These are phyloP conservation scores for Oligia strigilis DNA, from an alignment of 2,888 invertebrate species.

Conservation along the genomic window DNA sequence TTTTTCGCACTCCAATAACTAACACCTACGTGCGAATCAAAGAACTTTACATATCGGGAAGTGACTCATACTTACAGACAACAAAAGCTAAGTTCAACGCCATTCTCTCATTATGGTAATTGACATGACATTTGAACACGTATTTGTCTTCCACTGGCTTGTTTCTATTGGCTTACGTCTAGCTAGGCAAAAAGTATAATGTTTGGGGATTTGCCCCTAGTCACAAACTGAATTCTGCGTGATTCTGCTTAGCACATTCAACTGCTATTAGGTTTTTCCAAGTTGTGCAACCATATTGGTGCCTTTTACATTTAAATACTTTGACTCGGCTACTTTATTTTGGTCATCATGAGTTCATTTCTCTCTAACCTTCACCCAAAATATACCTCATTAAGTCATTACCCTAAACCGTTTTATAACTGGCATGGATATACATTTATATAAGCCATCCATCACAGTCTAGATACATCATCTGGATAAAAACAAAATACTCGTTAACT, in stretches of 20 bases:
- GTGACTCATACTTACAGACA: slow-evolving; percentile 61
- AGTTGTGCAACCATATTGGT: not conserved
- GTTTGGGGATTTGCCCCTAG: not conserved
- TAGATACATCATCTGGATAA: slow-evolving; percentile 19
- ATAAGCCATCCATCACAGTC: not conserved
- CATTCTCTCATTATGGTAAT: slow-evolving; percentile 60
- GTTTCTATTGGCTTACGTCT: slow-evolving; percentile 14
- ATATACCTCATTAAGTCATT: not conserved
- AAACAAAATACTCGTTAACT: slow-evolving; percentile 35
- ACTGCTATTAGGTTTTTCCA: not conserved
- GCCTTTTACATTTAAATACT: not conserved
- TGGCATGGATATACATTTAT: not conserved
- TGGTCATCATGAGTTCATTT: slow-evolving; percentile 4
- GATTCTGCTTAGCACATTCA: not conserved
- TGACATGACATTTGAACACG: slow-evolving; percentile 47
- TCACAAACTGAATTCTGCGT: not conserved
- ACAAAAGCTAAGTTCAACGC: slow-evolving; percentile 63
- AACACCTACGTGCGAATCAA: slow-evolving; percentile 57
- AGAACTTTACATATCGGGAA: slow-evolving; percentile 47
- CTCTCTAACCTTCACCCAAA: slow-evolving; percentile 8
- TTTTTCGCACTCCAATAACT: slow-evolving; percentile 30
- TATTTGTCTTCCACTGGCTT: slow-evolving; percentile 32
- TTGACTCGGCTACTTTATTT: not conserved
- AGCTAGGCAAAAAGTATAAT: not conserved
- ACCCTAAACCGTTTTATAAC: slow-evolving; percentile 7